Evolutionary conservation across 2,113 vertebrate species (phyloP).

Genomic region (Todiramphus saurophagus): DNA sequence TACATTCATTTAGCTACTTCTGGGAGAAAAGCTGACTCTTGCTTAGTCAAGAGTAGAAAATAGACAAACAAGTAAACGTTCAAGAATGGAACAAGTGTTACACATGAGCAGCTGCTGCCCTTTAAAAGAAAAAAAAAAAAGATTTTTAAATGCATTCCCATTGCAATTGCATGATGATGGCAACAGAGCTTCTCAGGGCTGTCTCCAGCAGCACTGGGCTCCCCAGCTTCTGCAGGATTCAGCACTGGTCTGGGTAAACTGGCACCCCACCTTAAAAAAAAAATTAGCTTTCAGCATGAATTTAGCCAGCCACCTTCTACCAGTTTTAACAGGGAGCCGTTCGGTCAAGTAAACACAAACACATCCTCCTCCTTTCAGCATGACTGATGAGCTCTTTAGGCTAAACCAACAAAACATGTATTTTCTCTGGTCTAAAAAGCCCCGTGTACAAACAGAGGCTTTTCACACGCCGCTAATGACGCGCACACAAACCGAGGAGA

Average conservation of each 20-base stretch:
- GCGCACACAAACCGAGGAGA: neutral
- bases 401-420: neutral
- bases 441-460: neutral
- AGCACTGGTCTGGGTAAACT: neutral
- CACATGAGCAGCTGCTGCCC: neutral
- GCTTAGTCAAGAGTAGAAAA: neutral
- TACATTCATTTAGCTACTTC: neutral
- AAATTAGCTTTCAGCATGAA: rapidly evolving
- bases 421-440: neutral
- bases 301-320: neutral
- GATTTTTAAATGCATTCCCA: neutral
- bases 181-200: neutral
- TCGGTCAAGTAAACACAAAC: neutral
- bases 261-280: neutral
- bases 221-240: neutral
- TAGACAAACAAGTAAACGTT: neutral
- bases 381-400: neutral
- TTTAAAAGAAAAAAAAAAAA: neutral
- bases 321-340: neutral
- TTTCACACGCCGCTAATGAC: neutral
- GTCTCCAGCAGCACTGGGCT: neutral
- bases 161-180: neutral
- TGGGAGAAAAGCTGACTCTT: neutral
- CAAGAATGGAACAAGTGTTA: neutral
- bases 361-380: neutral